Base-by-base conservation (phyloP, 2,797 vertebrate species). In the Atherinosoma microstoma region DNA sequence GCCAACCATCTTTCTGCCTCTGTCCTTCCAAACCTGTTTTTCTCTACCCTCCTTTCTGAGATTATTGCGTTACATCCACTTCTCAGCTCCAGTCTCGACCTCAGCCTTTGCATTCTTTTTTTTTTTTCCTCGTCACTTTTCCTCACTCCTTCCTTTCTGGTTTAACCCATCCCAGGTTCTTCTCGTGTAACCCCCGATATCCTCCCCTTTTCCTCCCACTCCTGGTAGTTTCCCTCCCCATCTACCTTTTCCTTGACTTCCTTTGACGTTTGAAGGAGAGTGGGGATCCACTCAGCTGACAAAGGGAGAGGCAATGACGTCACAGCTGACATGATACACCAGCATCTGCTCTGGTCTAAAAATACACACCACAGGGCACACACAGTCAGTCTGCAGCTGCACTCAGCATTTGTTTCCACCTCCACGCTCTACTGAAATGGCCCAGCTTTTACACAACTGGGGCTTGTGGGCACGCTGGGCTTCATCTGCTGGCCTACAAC, bases 321-420 rank as follows among this genome's bases (percentile, higher is more conserved):
- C 92, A 93, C 82, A 80, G 79, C 86, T 90, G 87, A 91, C 87
- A 84, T 84, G 87, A 92, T 89, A 91, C 92, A 93, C 89, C 91
- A 92, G 91, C 93, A 93, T 94, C 93, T 94, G 93, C 91, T 91
- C 70, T 85, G 87, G 88, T 93, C 92, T 94, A 93, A 94, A 94
- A 93, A 93, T 94, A 93, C 80, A 83, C 85, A 84, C 83, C 87
- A 91, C 87, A 86, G 89, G 90, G 83, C 87, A 89, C 78, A 87
- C 84, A 81, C 82, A 89, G 89, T 82, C 86, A 83, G 87, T 90
- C 87, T 91, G 85, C 87, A 92, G 89, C 90, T 92, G 89, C 88
- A 81, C 86, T 91, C 87, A 84, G 79, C 84, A 42, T 91, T 92
- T 87, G 88, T 87, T 89, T 90, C 88, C 86, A 86, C 88, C 90